Conservation (phyloP, 2,113 vertebrate genomes). For the Aspiorhynchus laticeps region DNA sequence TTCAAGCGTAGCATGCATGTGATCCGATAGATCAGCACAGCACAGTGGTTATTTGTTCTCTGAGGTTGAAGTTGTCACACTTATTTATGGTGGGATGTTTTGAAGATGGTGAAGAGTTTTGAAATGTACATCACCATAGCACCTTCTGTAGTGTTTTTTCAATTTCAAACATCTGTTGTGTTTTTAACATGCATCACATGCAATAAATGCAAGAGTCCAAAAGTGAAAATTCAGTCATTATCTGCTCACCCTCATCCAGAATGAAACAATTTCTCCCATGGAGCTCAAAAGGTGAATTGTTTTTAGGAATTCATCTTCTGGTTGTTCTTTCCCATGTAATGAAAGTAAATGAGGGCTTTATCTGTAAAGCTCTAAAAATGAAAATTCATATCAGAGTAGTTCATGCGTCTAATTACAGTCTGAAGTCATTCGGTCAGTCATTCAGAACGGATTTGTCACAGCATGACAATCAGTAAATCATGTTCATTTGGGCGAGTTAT, state of each 20-base stretch:
- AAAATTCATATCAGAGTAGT: background rate
- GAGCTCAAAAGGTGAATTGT: background rate
- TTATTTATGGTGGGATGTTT: too few relatives aligned
- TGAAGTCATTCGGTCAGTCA: background rate
- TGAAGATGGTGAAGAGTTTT: too few relatives aligned
- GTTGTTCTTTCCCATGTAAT: background rate
- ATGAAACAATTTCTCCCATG: background rate
- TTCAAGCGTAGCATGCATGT: too few relatives aligned
- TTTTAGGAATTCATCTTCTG: background rate
- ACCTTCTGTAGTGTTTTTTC: too few relatives aligned
- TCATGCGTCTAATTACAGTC: background rate
- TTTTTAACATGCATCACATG: too few relatives aligned
- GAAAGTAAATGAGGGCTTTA: background rate
- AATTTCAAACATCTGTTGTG: too few relatives aligned
- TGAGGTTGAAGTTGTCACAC: too few relatives aligned
- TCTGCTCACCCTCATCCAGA: background rate
- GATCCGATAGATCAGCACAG: too few relatives aligned
- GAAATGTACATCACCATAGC: too few relatives aligned
- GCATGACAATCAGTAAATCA: background rate
- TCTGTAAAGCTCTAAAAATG: background rate
- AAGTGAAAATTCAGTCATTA: background rate
- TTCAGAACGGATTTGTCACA: background rate
- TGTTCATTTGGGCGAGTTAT: too few relatives aligned
- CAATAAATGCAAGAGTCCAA: too few relatives aligned
- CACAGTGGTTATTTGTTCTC: too few relatives aligned